Base-by-base conservation (phyloP, 2,888 invertebrate species). In the Mythimna impura region DNA sequence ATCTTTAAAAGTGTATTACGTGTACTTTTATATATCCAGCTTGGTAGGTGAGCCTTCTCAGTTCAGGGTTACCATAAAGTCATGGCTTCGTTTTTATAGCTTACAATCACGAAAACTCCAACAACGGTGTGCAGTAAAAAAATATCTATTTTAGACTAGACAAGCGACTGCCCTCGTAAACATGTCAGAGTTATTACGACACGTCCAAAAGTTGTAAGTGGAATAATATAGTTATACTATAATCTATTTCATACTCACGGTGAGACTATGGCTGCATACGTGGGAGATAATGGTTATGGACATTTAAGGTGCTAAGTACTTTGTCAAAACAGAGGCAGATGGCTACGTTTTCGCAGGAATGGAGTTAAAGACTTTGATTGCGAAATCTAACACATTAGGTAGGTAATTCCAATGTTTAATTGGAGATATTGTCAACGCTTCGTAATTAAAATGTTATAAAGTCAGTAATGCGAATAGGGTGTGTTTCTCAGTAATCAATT, bases 321-420 rank as follows among this genome's bases (percentile, higher is more conserved):
- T 20, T 93, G 92, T 92, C 89, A 86, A 89, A 90, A 90, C 86
- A 86, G 84, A 79, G 63, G 83, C 87, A 89, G 85, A 87, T 90
- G 86, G 86, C 50, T 77, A 58, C 57, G 40, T 71, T 60, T 64
- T 65, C 69, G 47, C 14, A 67, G 12, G 36, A n/a, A 36, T n/a
- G 36, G 47, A 83, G 69, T 63, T 76, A 43, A 71, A 70, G 70
- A 81, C 80, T 85, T 85, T 80, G 67, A 58, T 64, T 47, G 47
- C 43, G 22, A 43, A 47, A 66, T 58, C 40, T 17, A 34, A 47
- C 5, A 43, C 30, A 14, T 47, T 50, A 52, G 34, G 3, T 65
- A 50, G 34, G 3, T 67, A 50, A 66, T 70, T 75, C 52, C 58
- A 22, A 68, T 52, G 22, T 55, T 78, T 66, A 25, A 73, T 66